These are phyloP conservation scores for Spongia lamella DNA, from an alignment of 37 sponge, comb jelly and placozoan species.

Conservation along the genomic window DNA sequence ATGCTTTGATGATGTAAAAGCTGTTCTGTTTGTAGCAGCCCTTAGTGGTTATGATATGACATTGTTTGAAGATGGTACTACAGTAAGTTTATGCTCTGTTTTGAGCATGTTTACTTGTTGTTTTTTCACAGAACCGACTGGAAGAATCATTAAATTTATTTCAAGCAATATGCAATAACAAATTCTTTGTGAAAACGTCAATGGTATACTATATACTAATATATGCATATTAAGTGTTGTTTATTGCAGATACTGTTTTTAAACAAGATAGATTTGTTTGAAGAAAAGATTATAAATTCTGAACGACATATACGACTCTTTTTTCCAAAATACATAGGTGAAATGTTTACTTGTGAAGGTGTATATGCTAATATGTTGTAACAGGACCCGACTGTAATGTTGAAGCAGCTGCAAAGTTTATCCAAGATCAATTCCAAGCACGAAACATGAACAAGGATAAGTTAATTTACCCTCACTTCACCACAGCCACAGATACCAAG, in stretches of 20 bases:
- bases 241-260: conserved; percentile 87
- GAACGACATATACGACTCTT: conserved; percentile 88
- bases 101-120: neutral
- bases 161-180: conserved; percentile 97
- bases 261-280: conserved; percentile 95
- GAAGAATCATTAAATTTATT: conserved; percentile 92
- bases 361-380: neutral
- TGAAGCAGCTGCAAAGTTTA: conserved; percentile 78
- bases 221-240: neutral
- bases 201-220: conserved; percentile 62
- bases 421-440: conserved; percentile 72
- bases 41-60: conserved; percentile 98
- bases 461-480: conserved; percentile 93
- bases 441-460: conserved; percentile 88
- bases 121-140: conserved; percentile 80
- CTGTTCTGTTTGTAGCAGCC: conserved; percentile 94
- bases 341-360: conserved; percentile 3
- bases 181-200: conserved; percentile 92
- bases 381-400: conserved; percentile 89
- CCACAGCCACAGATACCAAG: conserved; percentile 94
- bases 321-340: conserved; percentile 84
- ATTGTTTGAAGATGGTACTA: conserved; percentile 88
- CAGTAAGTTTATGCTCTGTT: conserved; percentile 56
- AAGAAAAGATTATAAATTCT: conserved; percentile 80
- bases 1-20: conserved; percentile 97